Evolutionary conservation across 2,113 vertebrate genomes (phyloP), one percentile per base, ranked within the genome.

Genomic region (Mionectes macconnelli): DNA sequence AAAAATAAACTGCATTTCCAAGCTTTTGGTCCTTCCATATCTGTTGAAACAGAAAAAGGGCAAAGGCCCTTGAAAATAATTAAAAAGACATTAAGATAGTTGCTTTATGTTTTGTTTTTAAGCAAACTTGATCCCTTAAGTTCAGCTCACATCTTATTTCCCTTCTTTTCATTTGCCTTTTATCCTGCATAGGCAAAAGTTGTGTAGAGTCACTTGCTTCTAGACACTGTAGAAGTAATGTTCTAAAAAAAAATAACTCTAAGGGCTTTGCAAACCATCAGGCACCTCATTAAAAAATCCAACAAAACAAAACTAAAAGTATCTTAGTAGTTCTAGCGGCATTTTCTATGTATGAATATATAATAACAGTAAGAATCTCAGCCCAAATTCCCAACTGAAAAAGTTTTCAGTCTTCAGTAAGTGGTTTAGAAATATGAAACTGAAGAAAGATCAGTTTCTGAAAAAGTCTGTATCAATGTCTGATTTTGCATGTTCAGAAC

Each of bases 21-120:
- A 57, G 24, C 2, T 66, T 73, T 33, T 57, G 9, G n/a, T 85
- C 16, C 22, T 78, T 59, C 27, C 10, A 42, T 1, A 0, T 39
- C 24, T 67, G 11, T 31, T 66, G 8, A 90, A 90, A 66, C 2
- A 55, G 5, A 68, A 95, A 66, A 87, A 50, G 53, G 80, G 19
- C 3, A 84, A 53, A 91, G 31, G 10, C 5, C 7, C 21, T 70
- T 27, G 6, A 12, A 53, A 89, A 89, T 77, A 30, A 25, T 28
- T 3, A 1, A 66, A 42, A 73, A 66, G 2, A 42, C 3, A 17
- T 37, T 3, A 52, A 56, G 7, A 7, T 12, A 42, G 14, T 1
- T 40, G 3, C 5, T 1, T 30, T 33, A 40, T 56, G 24, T 10
- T 75, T 64, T 52, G 5, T 10, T 88, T 88, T 80, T 40, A 64